Base-by-base conservation (phyloP, 1,140 invertebrate species). In the Coptotermes formosanus region DNA sequence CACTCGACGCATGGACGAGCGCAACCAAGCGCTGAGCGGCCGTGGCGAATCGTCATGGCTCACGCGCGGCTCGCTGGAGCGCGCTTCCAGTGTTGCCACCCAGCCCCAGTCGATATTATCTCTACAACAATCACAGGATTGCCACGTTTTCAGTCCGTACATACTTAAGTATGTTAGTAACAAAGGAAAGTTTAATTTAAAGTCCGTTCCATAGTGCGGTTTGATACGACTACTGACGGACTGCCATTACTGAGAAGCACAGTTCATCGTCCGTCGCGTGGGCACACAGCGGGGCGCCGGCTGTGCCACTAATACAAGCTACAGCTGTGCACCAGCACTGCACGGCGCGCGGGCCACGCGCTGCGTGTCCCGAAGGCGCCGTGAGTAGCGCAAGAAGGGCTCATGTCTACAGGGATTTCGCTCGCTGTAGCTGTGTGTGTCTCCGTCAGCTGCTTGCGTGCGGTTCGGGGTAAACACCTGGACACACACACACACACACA, bases 1-100 rank as follows among this genome's bases (percentile, higher is more conserved):
- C 45, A 87, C 84, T 14, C 87, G 64, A 23, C 87, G 75, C 87
- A 87, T 87, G 55, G 86, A 87, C 55, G 75, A 45, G 48, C 87
- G 86, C 59, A 83, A 55, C 87, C 87, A 87, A 11, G 45, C 45
- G 55, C 48, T 44, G 52, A 21, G 83, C n/a, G 75, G 55, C 9
- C 64, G 83, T 19, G 52, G 52, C 19, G 52, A 55, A 12, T 55
- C 52, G 45, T 81, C 82, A 38, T 84, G 21, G 75, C 23, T 43
- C 55, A 4, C 21, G 52, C 7, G 52, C 45, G 14, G 45, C 9
- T 48, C 45, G 14, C 38, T 83, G 83, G 25, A 23, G 48, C 23
- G 32, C 12, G 83, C 85, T 23, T 86, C n/a, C 52, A 38, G 85
- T 16, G 64, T 16, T 25, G 64, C 25, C 64, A 75, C 6, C 64